phyloP scores from a whole-genome alignment of 1,140 invertebrate species.

The Physella acuta region DNA sequence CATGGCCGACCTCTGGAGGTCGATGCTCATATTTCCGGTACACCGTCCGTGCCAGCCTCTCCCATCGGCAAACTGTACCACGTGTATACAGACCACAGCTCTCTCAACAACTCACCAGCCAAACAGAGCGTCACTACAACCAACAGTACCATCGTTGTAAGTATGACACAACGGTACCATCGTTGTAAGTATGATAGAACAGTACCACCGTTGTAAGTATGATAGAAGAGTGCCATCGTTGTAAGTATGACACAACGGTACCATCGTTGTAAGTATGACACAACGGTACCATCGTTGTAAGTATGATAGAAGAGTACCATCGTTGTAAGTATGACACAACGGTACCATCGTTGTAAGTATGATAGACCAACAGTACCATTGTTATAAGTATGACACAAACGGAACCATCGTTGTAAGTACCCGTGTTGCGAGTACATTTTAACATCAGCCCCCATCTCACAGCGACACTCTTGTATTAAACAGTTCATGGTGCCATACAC shows the following conservation, averaged over 20 bases:
- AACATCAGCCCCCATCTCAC: too few relatives aligned
- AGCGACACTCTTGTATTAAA: too few relatives aligned
- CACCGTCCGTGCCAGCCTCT: conserved; percentile 7
- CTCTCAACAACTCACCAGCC: conserved; percentile 1
- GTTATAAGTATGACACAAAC: too few relatives aligned
- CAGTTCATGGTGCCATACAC: too few relatives aligned
- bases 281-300: too few relatives aligned
- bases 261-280: too few relatives aligned
- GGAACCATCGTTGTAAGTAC: conserved; percentile 21
- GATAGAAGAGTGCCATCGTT: conserved; percentile 19
- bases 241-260: conserved; percentile 12
- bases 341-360: too few relatives aligned
- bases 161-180: too few relatives aligned
- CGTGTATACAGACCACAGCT: background rate
- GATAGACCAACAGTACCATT: too few relatives aligned
- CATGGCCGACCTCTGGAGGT: background rate
- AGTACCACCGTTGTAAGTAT: too few relatives aligned
- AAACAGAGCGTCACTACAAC: conserved; percentile 18
- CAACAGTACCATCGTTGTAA: conserved; percentile 18
- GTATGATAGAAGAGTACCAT: conserved; percentile 21
- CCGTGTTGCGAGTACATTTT: too few relatives aligned
- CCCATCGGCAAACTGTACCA: conserved; percentile 13
- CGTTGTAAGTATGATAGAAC: too few relatives aligned
- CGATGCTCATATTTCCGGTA: background rate
- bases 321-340: conserved; percentile 14